Conservation (phyloP, 2,888 invertebrate genomes). For the Andrena flavipes region DNA sequence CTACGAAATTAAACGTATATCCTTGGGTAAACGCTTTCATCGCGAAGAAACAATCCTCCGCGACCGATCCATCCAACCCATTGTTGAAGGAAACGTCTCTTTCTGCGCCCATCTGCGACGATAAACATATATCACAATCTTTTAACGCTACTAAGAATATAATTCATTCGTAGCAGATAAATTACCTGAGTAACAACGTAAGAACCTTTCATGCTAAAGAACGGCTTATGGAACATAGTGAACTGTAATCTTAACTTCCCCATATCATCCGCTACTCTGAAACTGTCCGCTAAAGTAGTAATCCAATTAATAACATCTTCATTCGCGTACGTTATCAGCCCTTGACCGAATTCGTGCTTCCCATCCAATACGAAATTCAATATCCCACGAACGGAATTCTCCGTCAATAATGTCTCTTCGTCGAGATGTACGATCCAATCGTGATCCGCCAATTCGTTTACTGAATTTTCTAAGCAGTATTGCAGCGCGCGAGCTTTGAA, state of each 20-base stretch:
- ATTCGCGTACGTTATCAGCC: slow-evolving; percentile 97
- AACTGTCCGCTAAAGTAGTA: slow-evolving; percentile 97
- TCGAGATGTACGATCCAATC: slow-evolving; percentile 99
- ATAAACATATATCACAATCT: background rate
- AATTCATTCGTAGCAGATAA: slow-evolving; percentile 32
- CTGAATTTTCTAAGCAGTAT: slow-evolving; percentile 96
- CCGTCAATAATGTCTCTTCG: slow-evolving; percentile 97
- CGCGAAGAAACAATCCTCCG: slow-evolving; percentile 98
- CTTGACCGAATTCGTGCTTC: slow-evolving; percentile 98
- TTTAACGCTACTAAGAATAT: background rate
- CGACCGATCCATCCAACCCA: slow-evolving; percentile 98
- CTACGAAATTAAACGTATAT: slow-evolving; percentile 97
- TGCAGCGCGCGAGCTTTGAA: slow-evolving; percentile 98
- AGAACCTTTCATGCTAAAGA: slow-evolving; percentile 99
- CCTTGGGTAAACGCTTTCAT: slow-evolving; percentile 97
- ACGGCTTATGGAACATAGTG: slow-evolving; percentile 95
- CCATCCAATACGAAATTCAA: slow-evolving; percentile 98
- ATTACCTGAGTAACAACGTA: slow-evolving; percentile 97
- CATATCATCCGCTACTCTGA: slow-evolving; percentile 98
- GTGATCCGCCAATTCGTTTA: slow-evolving; percentile 93
- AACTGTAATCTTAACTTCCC: slow-evolving; percentile 97
- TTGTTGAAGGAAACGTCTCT: slow-evolving; percentile 97
- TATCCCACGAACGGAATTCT: slow-evolving; percentile 95
- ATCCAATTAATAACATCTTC: slow-evolving; percentile 98
- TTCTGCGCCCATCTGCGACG: slow-evolving; percentile 92